These are phyloP conservation scores for Blomia tropicalis DNA, from an alignment of 2,888 invertebrate genomes.

Conservation along the genomic window DNA sequence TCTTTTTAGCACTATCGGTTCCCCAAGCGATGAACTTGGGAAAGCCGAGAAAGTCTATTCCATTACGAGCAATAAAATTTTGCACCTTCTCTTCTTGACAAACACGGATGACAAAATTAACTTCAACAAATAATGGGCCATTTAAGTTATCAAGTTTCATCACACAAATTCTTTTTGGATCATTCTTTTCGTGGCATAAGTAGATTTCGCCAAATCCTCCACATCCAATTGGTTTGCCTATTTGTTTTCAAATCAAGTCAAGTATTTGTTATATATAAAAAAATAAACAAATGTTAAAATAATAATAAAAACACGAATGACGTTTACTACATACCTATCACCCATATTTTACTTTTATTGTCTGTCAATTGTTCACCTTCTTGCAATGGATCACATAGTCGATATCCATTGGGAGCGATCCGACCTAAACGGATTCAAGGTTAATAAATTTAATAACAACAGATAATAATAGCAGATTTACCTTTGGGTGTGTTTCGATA, in stretches of 20 bases:
- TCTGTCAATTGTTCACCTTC: constrained; percentile 61
- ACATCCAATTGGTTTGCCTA: constrained; percentile 60
- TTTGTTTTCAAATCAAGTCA: not conserved
- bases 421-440: constrained; percentile 15
- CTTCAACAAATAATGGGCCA: constrained; percentile 95
- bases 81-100: constrained; percentile 36
- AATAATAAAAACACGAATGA: no score
- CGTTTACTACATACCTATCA: constrained; percentile 42
- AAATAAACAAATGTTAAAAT: no score
- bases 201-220: constrained; percentile 93
- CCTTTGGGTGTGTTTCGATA: constrained; percentile 11
- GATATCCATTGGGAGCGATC: constrained; percentile 30
- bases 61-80: constrained; percentile 14
- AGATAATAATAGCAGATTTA: not conserved
- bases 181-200: constrained; percentile 39
- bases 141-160: constrained; percentile 47
- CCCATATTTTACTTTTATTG: constrained; percentile 61
- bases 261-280: not conserved
- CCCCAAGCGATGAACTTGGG: constrained; percentile 79
- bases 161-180: constrained; percentile 20
- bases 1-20: constrained; percentile 45
- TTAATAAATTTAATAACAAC: not conserved
- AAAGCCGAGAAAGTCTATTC: constrained; percentile 57
- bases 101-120: constrained; percentile 73
- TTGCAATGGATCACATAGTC: constrained; percentile 55